These are phyloP conservation scores for Sphaerophoria rueppellii DNA, from an alignment of 2,888 invertebrate genomes.

Conservation along the genomic window DNA sequence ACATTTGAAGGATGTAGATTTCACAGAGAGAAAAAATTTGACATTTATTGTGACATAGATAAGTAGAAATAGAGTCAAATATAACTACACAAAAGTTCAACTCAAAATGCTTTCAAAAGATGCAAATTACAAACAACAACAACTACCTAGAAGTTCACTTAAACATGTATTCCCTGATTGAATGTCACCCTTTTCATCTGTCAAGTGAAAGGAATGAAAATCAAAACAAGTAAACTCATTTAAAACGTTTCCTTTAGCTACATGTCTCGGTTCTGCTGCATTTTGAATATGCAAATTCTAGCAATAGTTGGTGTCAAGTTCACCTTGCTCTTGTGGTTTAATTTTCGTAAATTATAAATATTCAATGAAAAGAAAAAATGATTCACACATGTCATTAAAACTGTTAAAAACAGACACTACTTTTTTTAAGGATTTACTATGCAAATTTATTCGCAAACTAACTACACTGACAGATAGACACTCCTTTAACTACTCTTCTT, in stretches of 20 bases:
- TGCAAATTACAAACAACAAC: neutral
- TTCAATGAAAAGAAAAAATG: conserved; percentile 6
- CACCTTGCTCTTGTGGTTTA: conserved; percentile 2
- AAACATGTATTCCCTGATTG: neutral
- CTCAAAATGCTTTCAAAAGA: too few relatives aligned
- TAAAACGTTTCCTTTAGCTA: neutral
- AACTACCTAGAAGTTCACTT: neutral
- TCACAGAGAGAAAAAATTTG: too few relatives aligned
- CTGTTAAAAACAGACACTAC: neutral
- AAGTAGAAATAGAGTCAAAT: too few relatives aligned
- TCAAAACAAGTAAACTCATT: neutral
- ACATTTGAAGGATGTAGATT: too few relatives aligned
- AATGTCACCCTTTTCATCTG: neutral
- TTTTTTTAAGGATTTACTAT: conserved; percentile 9
- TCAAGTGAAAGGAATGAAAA: neutral
- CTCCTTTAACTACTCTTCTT: neutral
- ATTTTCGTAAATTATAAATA: neutral
- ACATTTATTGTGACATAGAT: too few relatives aligned
- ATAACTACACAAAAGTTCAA: too few relatives aligned
- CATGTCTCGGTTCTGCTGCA: neutral
- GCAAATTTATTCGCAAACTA: conserved; percentile 5
- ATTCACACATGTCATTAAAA: conserved; percentile 20
- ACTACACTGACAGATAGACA: conserved; percentile 10
- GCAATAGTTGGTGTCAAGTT: neutral
- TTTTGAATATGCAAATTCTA: neutral